phyloP scores from a whole-genome alignment of 2,797 vertebrate genomes.

The Molossus molossus region DNA sequence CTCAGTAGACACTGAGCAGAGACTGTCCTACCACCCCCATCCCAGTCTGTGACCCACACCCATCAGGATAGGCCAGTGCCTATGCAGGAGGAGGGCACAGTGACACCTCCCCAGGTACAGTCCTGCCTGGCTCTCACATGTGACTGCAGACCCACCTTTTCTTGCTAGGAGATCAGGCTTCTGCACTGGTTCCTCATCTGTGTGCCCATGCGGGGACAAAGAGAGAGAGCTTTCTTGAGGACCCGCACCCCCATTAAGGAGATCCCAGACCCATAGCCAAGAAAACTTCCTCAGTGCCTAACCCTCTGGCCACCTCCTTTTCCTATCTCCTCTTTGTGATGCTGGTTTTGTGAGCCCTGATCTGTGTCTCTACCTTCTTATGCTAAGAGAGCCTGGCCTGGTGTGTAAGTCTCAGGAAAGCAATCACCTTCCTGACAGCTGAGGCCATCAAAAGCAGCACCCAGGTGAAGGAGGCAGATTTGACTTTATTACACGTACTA shows the following conservation, averaged over 20 bases:
- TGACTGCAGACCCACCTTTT: not conserved
- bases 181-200: not conserved
- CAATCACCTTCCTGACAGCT: not conserved
- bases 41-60: not conserved
- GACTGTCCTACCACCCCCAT: not conserved
- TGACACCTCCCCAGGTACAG: not conserved
- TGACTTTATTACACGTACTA: not conserved
- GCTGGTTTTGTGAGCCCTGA: not conserved
- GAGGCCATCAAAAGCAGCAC: not conserved
- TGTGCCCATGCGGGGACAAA: not conserved
- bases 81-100: not conserved
- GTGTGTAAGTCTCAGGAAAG: not conserved
- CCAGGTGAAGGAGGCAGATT: accelerated
- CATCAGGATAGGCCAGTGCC: not conserved
- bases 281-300: not conserved
- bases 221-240: not conserved
- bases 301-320: not conserved
- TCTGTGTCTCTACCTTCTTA: no score
- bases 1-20: not conserved
- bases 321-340: not conserved
- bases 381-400: not conserved
- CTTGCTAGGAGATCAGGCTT: not conserved
- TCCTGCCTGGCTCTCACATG: not conserved
- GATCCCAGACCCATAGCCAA: not conserved
- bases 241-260: not conserved